Conservation (phyloP, 2,888 invertebrate species). For the Lasioglossum morio region DNA sequence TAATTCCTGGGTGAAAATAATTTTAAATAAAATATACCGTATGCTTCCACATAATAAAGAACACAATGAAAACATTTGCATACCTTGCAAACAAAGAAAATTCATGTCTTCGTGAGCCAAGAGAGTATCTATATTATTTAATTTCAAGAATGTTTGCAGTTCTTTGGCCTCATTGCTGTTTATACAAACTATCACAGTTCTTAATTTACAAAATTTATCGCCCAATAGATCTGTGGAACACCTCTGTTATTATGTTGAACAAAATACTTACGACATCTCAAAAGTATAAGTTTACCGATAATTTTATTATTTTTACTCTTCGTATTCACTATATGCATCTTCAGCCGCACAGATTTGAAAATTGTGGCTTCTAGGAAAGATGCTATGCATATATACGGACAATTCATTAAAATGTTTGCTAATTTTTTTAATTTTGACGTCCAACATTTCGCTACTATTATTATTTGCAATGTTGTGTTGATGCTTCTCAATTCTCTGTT, state of each 20-base stretch:
- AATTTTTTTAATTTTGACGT: slow-evolving; percentile 87
- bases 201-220: slow-evolving; percentile 84
- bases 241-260: neutral
- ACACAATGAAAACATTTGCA: slow-evolving; percentile 7
- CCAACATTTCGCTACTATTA: slow-evolving; percentile 89
- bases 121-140: slow-evolving; percentile 71
- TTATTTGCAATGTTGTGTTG: slow-evolving; percentile 85
- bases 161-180: slow-evolving; percentile 85
- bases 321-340: slow-evolving; percentile 84
- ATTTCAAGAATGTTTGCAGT: slow-evolving; percentile 84
- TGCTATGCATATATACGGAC: slow-evolving; percentile 89
- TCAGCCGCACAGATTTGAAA: slow-evolving; percentile 87
- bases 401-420: slow-evolving; percentile 85
- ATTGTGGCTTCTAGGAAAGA: slow-evolving; percentile 91
- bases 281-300: slow-evolving; percentile 75
- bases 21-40: slow-evolving; percentile 1
- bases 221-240: slow-evolving; percentile 84
- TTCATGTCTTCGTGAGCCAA: slow-evolving; percentile 78
- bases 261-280: neutral
- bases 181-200: slow-evolving; percentile 88
- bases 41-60: neutral
- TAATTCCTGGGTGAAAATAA: slow-evolving; percentile 77
- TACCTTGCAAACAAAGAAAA: slow-evolving; percentile 70
- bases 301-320: slow-evolving; percentile 85
- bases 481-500: slow-evolving; percentile 59